Evolutionary conservation across 2,797 vertebrate genomes (phyloP).

Genomic region (Enteromius mattozi): DNA sequence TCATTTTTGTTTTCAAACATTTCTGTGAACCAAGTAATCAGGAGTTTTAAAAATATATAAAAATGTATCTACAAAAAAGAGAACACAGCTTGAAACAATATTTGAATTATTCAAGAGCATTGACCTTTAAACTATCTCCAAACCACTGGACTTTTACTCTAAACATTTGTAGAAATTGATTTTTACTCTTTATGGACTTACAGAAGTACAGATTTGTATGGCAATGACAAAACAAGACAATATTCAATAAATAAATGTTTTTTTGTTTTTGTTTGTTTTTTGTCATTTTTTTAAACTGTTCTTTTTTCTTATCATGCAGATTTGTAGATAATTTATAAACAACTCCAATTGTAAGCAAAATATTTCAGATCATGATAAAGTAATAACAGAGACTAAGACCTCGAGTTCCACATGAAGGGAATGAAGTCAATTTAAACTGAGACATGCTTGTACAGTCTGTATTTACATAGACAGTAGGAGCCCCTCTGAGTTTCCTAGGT

Average conservation of each 20-base stretch:
- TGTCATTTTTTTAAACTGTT: background rate
- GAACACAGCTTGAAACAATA: slow-evolving; percentile 4
- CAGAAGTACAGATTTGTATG: background rate
- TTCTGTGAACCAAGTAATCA: slow-evolving; percentile 5
- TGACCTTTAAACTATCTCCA: slow-evolving; percentile 5
- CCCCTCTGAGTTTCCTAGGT: slow-evolving; percentile 9
- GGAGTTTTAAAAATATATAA: slow-evolving; percentile 11
- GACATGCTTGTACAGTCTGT: slow-evolving; percentile 15
- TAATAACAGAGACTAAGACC: slow-evolving; percentile 13
- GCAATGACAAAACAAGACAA: slow-evolving; percentile 15
- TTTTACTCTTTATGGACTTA: slow-evolving; percentile 11
- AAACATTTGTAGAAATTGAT: slow-evolving; percentile 19
- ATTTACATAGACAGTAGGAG: slow-evolving; percentile 30
- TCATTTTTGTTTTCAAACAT: background rate
- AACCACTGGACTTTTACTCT: slow-evolving; percentile 2
- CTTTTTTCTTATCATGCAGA: background rate
- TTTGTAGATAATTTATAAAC: background rate
- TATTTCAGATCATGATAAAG: slow-evolving; percentile 18
- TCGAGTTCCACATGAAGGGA: background rate
- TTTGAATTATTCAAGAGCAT: slow-evolving; percentile 20
- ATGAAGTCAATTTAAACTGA: slow-evolving; percentile 2
- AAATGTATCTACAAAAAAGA: background rate
- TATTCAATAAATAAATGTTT: slow-evolving; percentile 36
- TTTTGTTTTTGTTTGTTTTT: background rate
- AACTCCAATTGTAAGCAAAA: slow-evolving; percentile 8